phyloP scores from a whole-genome alignment of 2,797 vertebrate genomes.

The Phalanger gymnotis region DNA sequence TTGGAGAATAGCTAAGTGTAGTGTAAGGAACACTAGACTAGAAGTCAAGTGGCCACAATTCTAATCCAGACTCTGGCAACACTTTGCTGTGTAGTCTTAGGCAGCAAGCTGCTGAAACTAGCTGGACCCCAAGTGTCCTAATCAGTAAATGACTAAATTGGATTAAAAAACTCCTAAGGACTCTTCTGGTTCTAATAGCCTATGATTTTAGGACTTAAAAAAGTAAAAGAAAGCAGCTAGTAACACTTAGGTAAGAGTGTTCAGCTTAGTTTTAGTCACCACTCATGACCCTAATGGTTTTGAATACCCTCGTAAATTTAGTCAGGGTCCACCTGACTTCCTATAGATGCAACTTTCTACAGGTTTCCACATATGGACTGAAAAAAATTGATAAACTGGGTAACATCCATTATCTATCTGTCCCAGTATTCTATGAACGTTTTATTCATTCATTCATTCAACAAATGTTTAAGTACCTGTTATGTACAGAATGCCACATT shows the following conservation, averaged over 20 bases:
- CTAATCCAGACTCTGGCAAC: neutral
- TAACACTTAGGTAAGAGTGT: slow-evolving; percentile 25
- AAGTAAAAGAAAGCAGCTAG: slow-evolving; percentile 27
- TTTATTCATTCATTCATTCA: slow-evolving; percentile 29
- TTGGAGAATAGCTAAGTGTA: too few relatives aligned
- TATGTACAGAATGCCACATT: neutral
- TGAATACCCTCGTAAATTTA: slow-evolving; percentile 12
- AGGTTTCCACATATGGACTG: slow-evolving; percentile 48
- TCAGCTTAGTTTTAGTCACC: slow-evolving; percentile 34
- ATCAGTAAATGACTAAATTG: neutral
- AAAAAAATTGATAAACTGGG: slow-evolving; percentile 40
- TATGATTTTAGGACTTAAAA: neutral
- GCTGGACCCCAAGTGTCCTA: neutral
- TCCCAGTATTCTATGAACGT: slow-evolving; percentile 20
- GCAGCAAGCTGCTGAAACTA: neutral
- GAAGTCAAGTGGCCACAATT: neutral
- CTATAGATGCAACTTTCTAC: slow-evolving; percentile 48
- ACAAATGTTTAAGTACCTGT: neutral
- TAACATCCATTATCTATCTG: neutral
- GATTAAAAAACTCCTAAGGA: neutral
- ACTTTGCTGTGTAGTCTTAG: neutral
- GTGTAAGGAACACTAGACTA: too few relatives aligned
- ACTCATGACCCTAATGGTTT: slow-evolving; percentile 8
- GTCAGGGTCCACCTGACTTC: slow-evolving; percentile 20
- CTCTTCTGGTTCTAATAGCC: neutral